Conservation (phyloP, 37 sponge, comb jelly and placozoan genomes). For the Dysidea cf. avara region DNA sequence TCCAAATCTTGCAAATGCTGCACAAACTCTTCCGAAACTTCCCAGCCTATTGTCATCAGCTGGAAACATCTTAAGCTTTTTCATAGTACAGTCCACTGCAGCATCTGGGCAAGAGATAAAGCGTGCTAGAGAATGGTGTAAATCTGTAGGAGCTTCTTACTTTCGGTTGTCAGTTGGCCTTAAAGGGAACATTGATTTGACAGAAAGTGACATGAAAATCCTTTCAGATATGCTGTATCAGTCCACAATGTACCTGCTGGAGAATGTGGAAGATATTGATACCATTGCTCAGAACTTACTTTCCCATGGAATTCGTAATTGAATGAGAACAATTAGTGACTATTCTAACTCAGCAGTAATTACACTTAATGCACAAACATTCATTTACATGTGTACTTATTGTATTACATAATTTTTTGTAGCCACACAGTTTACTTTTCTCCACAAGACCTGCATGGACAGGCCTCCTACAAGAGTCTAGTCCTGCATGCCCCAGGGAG, state of each 20-base stretch:
- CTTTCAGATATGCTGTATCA: not conserved
- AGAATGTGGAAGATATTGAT: not conserved
- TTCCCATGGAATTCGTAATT: too few relatives aligned
- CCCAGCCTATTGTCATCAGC: too few relatives aligned
- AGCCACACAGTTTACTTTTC: too few relatives aligned
- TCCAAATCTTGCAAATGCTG: not conserved
- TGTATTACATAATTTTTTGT: too few relatives aligned
- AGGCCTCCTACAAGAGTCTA: too few relatives aligned
- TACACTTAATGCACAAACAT: too few relatives aligned
- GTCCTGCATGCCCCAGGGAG: too few relatives aligned
- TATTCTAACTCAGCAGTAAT: too few relatives aligned
- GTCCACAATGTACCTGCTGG: conserved; percentile 7
- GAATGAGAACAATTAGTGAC: too few relatives aligned
- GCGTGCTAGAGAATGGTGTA: conserved; percentile 50
- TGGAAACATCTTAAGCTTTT: conserved; percentile 17
- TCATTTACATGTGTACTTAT: too few relatives aligned
- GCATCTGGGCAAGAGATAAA: conserved; percentile 39
- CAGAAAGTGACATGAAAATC: not conserved
- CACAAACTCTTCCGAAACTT: not conserved
- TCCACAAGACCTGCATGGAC: too few relatives aligned
- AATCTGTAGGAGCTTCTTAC: conserved; percentile 9
- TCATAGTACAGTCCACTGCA: conserved; percentile 34
- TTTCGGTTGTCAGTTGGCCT: conserved; percentile 15
- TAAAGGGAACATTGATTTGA: not conserved
- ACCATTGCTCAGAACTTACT: not conserved